Evolutionary conservation across 2,113 vertebrate species (phyloP).

Genomic region (Ivindomyrus marchei): DNA sequence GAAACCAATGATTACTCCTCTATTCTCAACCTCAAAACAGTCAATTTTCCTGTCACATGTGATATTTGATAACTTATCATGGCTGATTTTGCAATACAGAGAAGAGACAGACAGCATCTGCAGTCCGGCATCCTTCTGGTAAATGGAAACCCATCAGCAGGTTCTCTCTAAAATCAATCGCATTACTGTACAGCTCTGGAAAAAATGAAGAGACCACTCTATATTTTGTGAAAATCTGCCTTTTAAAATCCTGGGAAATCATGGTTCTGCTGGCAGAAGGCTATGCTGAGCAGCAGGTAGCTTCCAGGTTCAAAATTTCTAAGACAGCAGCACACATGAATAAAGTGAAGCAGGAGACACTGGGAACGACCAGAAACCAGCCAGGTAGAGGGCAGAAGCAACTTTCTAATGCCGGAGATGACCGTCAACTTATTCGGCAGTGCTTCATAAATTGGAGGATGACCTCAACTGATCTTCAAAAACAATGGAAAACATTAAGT

Average conservation of each 20-base stretch:
- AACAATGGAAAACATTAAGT: neutral
- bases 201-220: neutral
- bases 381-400: neutral
- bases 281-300: neutral
- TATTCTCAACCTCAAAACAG: neutral
- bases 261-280: neutral
- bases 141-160: neutral
- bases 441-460: neutral
- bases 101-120: neutral
- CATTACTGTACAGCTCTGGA: neutral
- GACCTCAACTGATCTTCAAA: neutral
- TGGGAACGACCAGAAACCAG: neutral
- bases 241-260: neutral
- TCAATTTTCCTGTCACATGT: neutral
- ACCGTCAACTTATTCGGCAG: neutral
- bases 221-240: neutral
- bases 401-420: neutral
- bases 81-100: neutral
- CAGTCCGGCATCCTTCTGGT: neutral
- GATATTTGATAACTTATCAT: neutral
- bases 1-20: neutral
- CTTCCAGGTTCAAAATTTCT: neutral
- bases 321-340: neutral
- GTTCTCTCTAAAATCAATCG: neutral
- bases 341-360: neutral